These are phyloP conservation scores for Phymorhynchus buccinoides DNA, from an alignment of 1,140 invertebrate genomes.

Conservation along the genomic window DNA sequence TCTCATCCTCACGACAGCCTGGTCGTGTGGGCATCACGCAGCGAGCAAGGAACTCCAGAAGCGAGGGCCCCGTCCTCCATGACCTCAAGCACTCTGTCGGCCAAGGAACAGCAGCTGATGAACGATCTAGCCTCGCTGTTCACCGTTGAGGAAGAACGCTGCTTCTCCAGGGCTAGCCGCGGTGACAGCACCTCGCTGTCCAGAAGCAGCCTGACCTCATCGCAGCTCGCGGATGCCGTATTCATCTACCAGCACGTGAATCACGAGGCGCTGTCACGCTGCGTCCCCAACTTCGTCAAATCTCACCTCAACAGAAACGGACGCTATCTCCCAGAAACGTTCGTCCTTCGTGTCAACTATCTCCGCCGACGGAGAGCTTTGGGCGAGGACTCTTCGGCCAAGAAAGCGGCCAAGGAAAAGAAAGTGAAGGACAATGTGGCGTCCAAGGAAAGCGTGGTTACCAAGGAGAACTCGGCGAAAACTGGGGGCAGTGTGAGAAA, in stretches of 20 bases:
- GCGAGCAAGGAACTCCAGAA: not conserved
- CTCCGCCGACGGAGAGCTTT: constrained; percentile 22
- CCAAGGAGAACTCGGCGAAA: not conserved
- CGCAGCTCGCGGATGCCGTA: constrained; percentile 1
- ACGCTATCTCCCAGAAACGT: constrained; percentile 25
- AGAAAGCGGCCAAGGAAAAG: constrained; percentile 23
- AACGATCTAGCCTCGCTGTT: constrained; percentile 11
- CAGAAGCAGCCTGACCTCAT: not conserved
- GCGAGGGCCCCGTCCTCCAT: not conserved
- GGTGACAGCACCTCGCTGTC: not conserved
- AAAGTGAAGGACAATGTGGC: too few relatives aligned
- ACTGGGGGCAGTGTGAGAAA: not conserved
- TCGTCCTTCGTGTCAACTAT: constrained; percentile 42
- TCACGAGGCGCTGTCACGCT: constrained; percentile 3
- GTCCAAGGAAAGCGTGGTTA: not conserved
- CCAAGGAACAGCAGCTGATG: not conserved
- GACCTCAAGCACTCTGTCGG: not conserved
- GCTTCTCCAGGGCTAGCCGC: not conserved
- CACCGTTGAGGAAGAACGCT: constrained; percentile 23
- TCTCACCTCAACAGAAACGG: constrained; percentile 26
- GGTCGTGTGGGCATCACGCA: not conserved
- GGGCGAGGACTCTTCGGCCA: constrained; percentile 25
- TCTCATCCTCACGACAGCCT: too few relatives aligned
- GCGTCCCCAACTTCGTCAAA: constrained; percentile 33
- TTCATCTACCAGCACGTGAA: constrained; percentile 38